Evolutionary conservation across 23 tunicate species (phyloP), one percentile per base, ranked within the genome.

Genomic region (Ciona savignyi): DNA sequence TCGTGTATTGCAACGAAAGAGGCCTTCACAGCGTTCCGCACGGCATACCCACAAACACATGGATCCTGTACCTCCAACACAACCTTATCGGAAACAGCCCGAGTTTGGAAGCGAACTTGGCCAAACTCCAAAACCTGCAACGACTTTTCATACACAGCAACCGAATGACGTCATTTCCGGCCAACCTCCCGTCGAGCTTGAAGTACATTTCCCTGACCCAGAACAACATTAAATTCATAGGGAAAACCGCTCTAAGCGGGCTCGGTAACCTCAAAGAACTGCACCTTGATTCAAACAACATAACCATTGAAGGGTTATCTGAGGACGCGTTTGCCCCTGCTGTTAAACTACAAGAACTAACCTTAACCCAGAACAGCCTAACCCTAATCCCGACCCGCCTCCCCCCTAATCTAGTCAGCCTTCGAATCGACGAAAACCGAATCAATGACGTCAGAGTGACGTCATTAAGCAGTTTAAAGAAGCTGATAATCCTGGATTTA

Each of bases 31-130:
- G 28, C 56, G 51, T 85, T n/a, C 91, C 91, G 49, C 68, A 34
- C 29, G 78, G 84, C n/a, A 85, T 85, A 49, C 91, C 91, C 4
- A 27, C 26, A 3, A 78, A 85, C 70, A 78, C 91, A 33, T 62
- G 56, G 33, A 28, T 62, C 29, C 51, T 85, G 25, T 67, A 63
- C 0, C 83, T 85, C 30, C 91, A 85, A 85, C 74, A 74, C 23
- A 85, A 85, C 74, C 2, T 29, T 3, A 77, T 85, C 11, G 71
- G 42, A 28, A 73, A 78, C 84, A 71, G 78, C 51, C 91, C 79
- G 20, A 33, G 51, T 31, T 32, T 85, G 34, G 91, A 85, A 30
- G 22, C 70, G 19, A 32, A 30, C 29, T 33, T 85, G 19, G 21
- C 51, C 2, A 24, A 67, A n/a, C 65, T 85, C 26, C 23, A 48